Evolutionary conservation across 2,888 invertebrate species (phyloP), one percentile per base, ranked within the genome.

Genomic region (Saturnia pavonia): DNA sequence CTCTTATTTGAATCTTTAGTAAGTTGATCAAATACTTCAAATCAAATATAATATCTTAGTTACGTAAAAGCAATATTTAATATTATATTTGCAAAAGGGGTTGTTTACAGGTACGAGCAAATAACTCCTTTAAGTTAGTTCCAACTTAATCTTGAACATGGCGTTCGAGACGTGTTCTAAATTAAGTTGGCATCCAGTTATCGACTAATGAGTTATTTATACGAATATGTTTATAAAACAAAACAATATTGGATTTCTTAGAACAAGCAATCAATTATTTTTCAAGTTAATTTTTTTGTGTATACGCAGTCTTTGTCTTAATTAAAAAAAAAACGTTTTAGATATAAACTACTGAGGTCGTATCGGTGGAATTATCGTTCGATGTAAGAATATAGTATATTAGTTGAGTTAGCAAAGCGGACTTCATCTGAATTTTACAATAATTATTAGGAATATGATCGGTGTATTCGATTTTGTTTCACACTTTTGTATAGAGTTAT

Each of bases 171-270:
- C 40, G 40, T 40, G 65, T 65, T 74, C 76, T 76, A 78, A 74
- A 73, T 73, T 72, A 73, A 74, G 70, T 72, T 70, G 68, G 72
- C 70, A 78, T 80, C 78, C 77, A 75, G 78, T 78, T 65, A 65
- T 65, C 65, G 65, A 74, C 77, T 76, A 69, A 71, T 67, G 74
- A 69, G 78, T 76, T 77, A 80, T 75, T 78, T 74, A 77, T 77
- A 77, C 72, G 65, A 69, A 71, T 60, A 42, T 81, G 79, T 83
- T 82, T 83, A 72, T 78, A 72, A 78, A 81, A 79, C 80, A 79
- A 72, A 60, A 72, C 51, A 65, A 65, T 40, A 40, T n/a, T 40
- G 65, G 72, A 67, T 72, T 74, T 73, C 69, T 69, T 40, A 66
- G 68, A 74, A 73, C 70, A 75, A 75, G 72, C 73, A 74, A 76